Percentiles rank a stretch among this genome's conserved stretches.
phyloP scores from a whole-genome alignment of 2,797 vertebrate species.

The Podargus strigoides region DNA sequence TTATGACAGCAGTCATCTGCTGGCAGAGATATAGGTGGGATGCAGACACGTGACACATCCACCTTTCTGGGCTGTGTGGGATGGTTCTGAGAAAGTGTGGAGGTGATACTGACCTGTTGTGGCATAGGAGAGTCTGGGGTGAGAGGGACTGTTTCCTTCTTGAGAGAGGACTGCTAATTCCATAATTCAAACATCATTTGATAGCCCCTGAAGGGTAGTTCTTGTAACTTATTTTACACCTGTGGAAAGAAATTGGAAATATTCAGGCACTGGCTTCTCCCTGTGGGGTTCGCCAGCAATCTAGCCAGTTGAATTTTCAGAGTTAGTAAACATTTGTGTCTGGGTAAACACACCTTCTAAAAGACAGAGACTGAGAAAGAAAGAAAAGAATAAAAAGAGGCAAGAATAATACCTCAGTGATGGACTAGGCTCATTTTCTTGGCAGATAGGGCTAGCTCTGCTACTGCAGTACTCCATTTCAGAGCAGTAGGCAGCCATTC shows the following conservation, averaged over 20 bases:
- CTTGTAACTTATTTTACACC: not conserved
- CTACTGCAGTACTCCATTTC: not conserved
- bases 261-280: not conserved
- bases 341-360: not conserved
- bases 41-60: not conserved
- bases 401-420: not conserved
- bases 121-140: not conserved
- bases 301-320: not conserved
- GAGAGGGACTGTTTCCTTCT: not conserved
- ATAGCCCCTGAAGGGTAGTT: not conserved
- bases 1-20: too few species aligned
- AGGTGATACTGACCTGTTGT: not conserved
- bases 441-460: not conserved
- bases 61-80: rapidly evolving
- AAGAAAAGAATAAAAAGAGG: not conserved
- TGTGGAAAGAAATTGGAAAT: not conserved
- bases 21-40: not conserved
- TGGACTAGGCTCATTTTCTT: not conserved
- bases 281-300: not conserved
- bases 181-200: rapidly evolving
- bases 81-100: not conserved
- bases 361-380: not conserved
- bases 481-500: not conserved
- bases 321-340: not conserved
- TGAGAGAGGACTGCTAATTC: not conserved